A percentile compares a stretch with the other conserved stretches of the same genome.
Conservation (phyloP, 1,140 invertebrate species). For the Temnothorax longispinosus region DNA sequence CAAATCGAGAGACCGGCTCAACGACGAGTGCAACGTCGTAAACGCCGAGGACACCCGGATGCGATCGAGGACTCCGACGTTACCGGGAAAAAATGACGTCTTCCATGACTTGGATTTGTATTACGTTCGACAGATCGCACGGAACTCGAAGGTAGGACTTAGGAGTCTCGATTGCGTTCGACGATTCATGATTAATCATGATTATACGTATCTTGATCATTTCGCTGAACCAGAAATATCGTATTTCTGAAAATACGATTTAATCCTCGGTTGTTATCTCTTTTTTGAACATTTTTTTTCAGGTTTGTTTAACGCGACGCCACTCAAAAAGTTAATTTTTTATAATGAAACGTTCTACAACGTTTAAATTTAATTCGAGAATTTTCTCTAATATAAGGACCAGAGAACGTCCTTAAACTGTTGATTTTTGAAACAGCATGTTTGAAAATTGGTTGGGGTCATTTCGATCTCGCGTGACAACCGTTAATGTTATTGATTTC, state of each 20-base stretch:
- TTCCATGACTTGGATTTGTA: constrained; percentile 87
- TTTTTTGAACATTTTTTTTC: too few relatives aligned
- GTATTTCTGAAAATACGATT: neutral
- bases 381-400: too few relatives aligned
- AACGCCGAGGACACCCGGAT: constrained; percentile 44
- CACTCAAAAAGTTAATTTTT: too few relatives aligned
- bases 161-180: constrained; percentile 35
- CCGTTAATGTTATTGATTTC: neutral
- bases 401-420: too few relatives aligned
- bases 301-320: too few relatives aligned
- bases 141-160: constrained; percentile 87
- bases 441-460: too few relatives aligned
- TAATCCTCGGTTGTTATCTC: too few relatives aligned
- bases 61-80: constrained; percentile 25
- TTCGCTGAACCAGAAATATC: neutral
- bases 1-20: constrained; percentile 69
- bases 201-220: neutral
- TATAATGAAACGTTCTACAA: too few relatives aligned
- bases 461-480: too few relatives aligned
- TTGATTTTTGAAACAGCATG: too few relatives aligned
- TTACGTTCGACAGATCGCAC: constrained; percentile 87
- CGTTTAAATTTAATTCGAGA: too few relatives aligned
- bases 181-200: neutral
- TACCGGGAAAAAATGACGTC: constrained; percentile 82
- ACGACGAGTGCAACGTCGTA: constrained; percentile 72